Evolutionary conservation across 1,140 invertebrate species (phyloP), one percentile per base, ranked within the genome.

Genomic region (Cydia pomonella): DNA sequence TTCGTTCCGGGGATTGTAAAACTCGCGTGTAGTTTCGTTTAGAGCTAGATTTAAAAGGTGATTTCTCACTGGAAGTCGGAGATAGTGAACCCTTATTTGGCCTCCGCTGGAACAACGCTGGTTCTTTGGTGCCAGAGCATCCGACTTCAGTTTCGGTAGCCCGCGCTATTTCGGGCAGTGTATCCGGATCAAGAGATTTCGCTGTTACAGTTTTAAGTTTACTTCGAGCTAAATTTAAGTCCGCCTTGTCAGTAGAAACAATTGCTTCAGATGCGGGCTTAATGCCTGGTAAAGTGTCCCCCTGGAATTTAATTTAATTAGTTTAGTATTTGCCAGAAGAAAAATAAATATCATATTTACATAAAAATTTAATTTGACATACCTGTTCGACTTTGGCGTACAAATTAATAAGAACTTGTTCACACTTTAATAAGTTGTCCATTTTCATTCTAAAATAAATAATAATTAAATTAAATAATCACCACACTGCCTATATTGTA

Each of bases 371-470:
- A 2, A 10, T 13, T 63, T 50, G 72, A 79, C 82, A 73, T 77
- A 94, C 95, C 94, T 95, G 93, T 88, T 95, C 93, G 72, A 95
- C 94, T 94, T 94, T 95, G 44, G 93, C 91, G 73, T 94, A 94
- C 59, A 96, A 91, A 87, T 95, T 96, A 27, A 94, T 85, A 7
- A 96, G 86, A 72, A 96, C 95, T 81, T 94, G 94, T 89, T 96
- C 95, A 80, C 95, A 95, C 86, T 95, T 94, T 25, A 93, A 85
- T 38, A 96, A 86, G 50, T 95, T 95, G 80, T 95, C 95, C 82
- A 95, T 92, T 87, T 95, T 95, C 86, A 95, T 92, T 83, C 95
- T 96, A 84, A 75, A 94, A 94, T 72, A 81, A 85, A 85, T 82
- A 78, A 75, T 5, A 10, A 80, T 33, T 71, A 0, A 44, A 13